Conservation (phyloP, 2,888 invertebrate species). For the Junonia oenone region DNA sequence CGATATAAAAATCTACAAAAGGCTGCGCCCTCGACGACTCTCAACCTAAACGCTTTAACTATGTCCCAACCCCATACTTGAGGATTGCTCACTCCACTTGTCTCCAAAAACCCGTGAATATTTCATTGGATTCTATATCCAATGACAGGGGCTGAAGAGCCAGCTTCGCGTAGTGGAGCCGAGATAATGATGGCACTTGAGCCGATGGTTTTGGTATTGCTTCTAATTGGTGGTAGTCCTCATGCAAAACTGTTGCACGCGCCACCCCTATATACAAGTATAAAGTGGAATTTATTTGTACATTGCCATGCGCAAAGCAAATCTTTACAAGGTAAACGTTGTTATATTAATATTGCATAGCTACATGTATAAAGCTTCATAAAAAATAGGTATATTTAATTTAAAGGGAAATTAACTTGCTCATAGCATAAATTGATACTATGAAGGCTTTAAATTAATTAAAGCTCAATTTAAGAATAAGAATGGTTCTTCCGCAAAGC, state of each 20-base stretch:
- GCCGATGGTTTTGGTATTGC: constrained; percentile 70
- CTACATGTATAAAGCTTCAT: too few relatives aligned
- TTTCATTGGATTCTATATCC: constrained; percentile 59
- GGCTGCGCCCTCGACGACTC: constrained; percentile 67
- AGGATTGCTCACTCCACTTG: constrained; percentile 78
- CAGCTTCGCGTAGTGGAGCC: constrained; percentile 46
- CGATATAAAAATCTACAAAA: constrained; percentile 74
- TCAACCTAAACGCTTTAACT: constrained; percentile 78
- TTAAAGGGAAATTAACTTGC: too few relatives aligned
- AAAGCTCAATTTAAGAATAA: background rate
- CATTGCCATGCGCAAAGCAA: constrained; percentile 10
- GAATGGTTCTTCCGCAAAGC: background rate
- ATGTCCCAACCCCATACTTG: constrained; percentile 72
- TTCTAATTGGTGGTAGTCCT: constrained; percentile 74
- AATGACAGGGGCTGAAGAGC: constrained; percentile 49
- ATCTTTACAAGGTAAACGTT: background rate
- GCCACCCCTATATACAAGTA: constrained; percentile 56
- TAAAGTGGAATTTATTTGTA: constrained; percentile 27
- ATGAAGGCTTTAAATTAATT: background rate
- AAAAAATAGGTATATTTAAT: too few relatives aligned
- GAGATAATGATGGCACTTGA: constrained; percentile 79
- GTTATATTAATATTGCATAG: background rate
- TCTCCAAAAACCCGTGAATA: constrained; percentile 73
- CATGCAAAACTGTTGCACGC: constrained; percentile 75
- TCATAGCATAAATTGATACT: background rate